Evolutionary conservation across 1,140 invertebrate species (phyloP).

Genomic region (Myzus persicae): DNA sequence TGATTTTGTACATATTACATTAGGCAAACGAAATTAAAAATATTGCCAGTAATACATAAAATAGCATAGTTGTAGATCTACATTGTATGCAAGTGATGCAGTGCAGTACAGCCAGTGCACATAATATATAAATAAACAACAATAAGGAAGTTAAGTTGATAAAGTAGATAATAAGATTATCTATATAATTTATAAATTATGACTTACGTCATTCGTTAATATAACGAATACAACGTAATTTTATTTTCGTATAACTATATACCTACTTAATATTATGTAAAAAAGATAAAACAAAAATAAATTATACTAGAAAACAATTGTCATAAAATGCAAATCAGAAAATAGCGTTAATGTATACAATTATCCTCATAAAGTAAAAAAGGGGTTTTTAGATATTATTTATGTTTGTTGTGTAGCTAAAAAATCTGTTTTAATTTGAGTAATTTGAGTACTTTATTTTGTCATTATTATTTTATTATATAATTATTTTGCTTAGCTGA

Average conservation of each 20-base stretch:
- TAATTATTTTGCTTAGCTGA: slow-evolving; percentile 41
- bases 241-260: neutral
- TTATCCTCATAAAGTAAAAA: neutral
- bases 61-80: neutral
- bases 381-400: neutral
- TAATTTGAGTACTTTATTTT: neutral
- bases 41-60: neutral
- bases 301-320: neutral
- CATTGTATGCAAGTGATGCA: neutral
- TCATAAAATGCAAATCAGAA: neutral
- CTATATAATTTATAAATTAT: neutral
- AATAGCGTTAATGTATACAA: neutral
- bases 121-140: neutral
- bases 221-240: neutral
- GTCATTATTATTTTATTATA: slow-evolving; percentile 31
- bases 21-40: no score
- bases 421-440: slow-evolving; percentile 13
- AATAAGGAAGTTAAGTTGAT: no score
- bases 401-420: neutral
- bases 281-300: neutral
- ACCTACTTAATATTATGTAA: neutral
- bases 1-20: no score
- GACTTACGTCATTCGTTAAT: neutral
- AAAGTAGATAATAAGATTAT: neutral
- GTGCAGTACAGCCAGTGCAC: neutral